Evolutionary conservation across 2,797 vertebrate species (phyloP).

Genomic region (Babyrousa celebensis): DNA sequence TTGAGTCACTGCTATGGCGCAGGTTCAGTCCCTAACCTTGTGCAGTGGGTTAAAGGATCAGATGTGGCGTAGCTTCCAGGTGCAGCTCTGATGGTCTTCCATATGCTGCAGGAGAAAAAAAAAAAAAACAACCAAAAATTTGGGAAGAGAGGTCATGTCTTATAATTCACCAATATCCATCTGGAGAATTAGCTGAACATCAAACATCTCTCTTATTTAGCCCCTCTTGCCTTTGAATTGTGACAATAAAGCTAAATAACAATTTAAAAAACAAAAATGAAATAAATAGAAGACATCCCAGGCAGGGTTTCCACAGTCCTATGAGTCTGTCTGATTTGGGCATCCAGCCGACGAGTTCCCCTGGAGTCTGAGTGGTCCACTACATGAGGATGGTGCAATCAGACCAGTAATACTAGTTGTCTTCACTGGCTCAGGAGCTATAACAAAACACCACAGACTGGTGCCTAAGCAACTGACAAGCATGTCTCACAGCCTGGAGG

Average conservation of each 20-base stretch:
- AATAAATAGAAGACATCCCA: background rate
- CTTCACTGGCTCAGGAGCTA: background rate
- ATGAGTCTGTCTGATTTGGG: background rate
- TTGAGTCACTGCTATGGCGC: no score
- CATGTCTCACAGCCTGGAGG: background rate
- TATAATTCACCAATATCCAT: background rate
- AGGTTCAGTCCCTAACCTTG: no score
- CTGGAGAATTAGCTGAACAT: background rate
- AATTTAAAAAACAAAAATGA: background rate
- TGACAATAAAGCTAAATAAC: constrained; percentile 31
- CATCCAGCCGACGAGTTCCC: background rate
- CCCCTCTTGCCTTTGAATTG: background rate
- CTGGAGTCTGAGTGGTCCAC: background rate
- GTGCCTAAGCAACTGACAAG: background rate
- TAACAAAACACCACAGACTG: background rate
- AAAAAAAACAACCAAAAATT: background rate
- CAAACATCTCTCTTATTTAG: background rate
- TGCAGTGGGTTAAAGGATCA: no score
- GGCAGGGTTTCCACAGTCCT: background rate
- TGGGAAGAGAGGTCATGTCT: background rate
- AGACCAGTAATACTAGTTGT: background rate
- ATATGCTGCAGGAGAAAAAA: no score
- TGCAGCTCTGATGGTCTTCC: no score
- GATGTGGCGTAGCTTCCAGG: no score
- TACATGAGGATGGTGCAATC: rapidly evolving